Percentiles rank a stretch among this genome's conserved stretches.
These are phyloP conservation scores for Pomacea canaliculata DNA, from an alignment of 2,888 invertebrate species.

Conservation along the genomic window DNA sequence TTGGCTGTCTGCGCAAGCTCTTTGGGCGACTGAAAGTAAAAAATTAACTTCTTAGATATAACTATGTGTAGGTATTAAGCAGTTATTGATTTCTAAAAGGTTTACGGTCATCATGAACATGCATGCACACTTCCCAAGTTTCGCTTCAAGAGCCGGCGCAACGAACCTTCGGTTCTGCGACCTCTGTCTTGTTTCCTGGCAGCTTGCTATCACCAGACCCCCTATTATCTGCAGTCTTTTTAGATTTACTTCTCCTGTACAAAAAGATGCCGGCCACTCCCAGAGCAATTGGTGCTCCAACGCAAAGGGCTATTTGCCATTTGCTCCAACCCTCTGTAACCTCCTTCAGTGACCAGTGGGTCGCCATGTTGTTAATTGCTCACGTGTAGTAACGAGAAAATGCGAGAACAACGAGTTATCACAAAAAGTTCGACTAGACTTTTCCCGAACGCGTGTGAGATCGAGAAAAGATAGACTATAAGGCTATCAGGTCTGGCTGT, in stretches of 20 bases:
- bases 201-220: not conserved
- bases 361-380: slow-evolving; percentile 36
- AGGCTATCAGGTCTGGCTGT: too few relatives aligned
- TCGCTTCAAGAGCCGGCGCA: slow-evolving; percentile 11
- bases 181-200: not conserved
- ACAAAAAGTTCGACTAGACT: too few relatives aligned
- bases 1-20: slow-evolving; percentile 74
- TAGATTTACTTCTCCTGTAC: slow-evolving; percentile 68
- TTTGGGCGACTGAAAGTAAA: slow-evolving; percentile 47
- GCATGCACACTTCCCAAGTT: not conserved
- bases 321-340: slow-evolving; percentile 71
- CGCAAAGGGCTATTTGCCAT: slow-evolving; percentile 88
- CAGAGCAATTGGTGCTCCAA: slow-evolving; percentile 86
- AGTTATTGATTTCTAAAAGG: not conserved
- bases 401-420: slow-evolving; percentile 1
- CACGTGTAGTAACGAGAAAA: slow-evolving; percentile 21
- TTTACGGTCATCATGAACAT: not conserved
- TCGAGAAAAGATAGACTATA: too few relatives aligned
- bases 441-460: too few relatives aligned
- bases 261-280: slow-evolving; percentile 84
- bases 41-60: not conserved
- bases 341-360: slow-evolving; percentile 36
- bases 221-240: slow-evolving; percentile 7
- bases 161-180: slow-evolving; percentile 17
- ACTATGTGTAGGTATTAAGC: not conserved